Base-by-base conservation (phyloP, 2,797 vertebrate genomes). In the Petrocephalus sullivani region DNA sequence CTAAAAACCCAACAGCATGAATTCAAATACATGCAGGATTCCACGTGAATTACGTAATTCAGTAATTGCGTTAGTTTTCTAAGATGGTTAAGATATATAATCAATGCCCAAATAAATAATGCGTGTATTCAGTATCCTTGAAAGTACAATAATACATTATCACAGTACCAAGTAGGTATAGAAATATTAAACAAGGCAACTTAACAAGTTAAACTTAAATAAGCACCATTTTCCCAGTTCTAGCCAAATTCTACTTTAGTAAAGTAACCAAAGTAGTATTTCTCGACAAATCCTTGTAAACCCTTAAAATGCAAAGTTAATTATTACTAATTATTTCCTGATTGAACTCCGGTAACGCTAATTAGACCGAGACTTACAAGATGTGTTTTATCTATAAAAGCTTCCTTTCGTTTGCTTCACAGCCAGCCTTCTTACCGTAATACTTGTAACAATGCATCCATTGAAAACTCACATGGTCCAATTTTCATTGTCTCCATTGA, bases 381-480 rank as follows among this genome's bases (percentile, higher is more conserved):
- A 78, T 19, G 37, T 7, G 71, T 19, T 41, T 78, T 41, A 78
- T 78, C 86, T 88, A 51, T 71, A 83, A 85, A 75, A 33, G 23
- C 64, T 78, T 78, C 71, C 71, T 78, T 78, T 78, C 71, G 71
- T 53, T 87, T 87, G 87, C 54, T 57, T 81, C 58, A 57, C 87
- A 91, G 92, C 91, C 92, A 91, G 87, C 6, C 57, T 88, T n/a
- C 61, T 92, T 95, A 94, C 95, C 95, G 92, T 95, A 95, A 93
- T 89, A 61, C 82, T 89, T 33, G 83, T 91, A 94, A 90, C 91
- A 94, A 91, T 90, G 90, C 89, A 88, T 90, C 93, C 92, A 28
- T 54, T 19, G 57, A 93, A 96, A 96, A 95, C 93, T 96, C 96
- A 96, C 96, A 96, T 96, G 96, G 92, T 94, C 94, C n/a, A 87